Evolutionary conservation across 2,797 vertebrate genomes (phyloP).

Genomic region (Eleutherodactylus coqui): DNA sequence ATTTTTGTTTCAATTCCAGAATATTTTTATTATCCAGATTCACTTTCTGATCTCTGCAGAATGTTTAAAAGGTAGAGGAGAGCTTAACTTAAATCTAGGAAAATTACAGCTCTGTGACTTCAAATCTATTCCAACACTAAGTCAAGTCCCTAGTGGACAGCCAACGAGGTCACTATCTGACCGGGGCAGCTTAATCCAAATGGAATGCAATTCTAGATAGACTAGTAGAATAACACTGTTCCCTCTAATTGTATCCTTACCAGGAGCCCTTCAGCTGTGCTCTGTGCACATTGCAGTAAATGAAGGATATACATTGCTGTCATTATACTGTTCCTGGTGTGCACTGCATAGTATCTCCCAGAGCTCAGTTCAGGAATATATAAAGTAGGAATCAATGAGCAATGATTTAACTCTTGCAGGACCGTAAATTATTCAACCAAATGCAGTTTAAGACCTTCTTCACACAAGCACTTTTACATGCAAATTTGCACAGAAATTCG

Average conservation of each 20-base stretch:
- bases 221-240: neutral
- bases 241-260: neutral
- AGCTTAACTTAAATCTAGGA: constrained; percentile 24
- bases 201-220: constrained; percentile 38
- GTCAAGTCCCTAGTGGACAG: constrained; percentile 35
- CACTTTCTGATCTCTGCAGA: neutral
- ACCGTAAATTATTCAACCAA: no score
- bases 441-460: no score
- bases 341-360: neutral
- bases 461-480: no score
- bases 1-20: neutral
- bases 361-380: neutral
- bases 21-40: neutral
- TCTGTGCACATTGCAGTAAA: neutral
- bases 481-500: no score
- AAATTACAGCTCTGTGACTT: constrained; percentile 26
- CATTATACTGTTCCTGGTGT: neutral
- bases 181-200: constrained; percentile 42
- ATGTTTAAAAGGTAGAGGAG: neutral
- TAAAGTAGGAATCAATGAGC: no score
- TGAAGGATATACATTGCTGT: neutral
- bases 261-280: neutral
- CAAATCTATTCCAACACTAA: constrained; percentile 30
- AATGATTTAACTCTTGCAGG: neutral
- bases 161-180: constrained; percentile 46